Conservation (phyloP, 2,797 vertebrate species). For the Vireo griseus region DNA sequence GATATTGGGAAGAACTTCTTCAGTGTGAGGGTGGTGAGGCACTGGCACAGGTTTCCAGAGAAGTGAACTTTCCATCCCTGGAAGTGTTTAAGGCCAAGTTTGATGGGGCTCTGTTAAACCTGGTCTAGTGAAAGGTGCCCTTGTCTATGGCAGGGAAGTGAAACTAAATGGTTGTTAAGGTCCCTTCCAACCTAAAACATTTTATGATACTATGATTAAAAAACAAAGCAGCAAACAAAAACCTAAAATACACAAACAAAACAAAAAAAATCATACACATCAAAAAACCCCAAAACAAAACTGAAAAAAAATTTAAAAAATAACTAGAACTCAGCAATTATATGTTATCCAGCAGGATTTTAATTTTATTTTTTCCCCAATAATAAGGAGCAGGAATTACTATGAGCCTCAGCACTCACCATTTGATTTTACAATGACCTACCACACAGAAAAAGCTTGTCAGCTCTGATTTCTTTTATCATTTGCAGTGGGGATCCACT, state of each 20-base stretch:
- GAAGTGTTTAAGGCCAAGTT: neutral
- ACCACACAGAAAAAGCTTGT: neutral
- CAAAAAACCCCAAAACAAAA: neutral
- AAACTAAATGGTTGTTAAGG: neutral
- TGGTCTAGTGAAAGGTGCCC: neutral
- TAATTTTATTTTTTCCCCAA: neutral
- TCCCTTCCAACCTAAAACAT: neutral
- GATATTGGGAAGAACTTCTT: neutral
- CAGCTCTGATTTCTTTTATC: neutral
- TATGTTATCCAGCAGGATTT: neutral
- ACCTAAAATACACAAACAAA: neutral
- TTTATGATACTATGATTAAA: neutral
- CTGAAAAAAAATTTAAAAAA: accelerated
- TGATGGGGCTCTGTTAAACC: neutral
- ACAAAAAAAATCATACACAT: no score
- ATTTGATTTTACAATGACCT: neutral
- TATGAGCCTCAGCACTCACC: neutral
- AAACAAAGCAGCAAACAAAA: neutral
- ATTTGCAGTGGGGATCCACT: neutral
- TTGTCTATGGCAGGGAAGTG: neutral
- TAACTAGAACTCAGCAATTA: neutral
- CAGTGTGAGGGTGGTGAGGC: neutral
- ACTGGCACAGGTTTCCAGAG: neutral
- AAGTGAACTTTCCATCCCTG: neutral
- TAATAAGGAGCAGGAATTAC: neutral